Evolutionary conservation across 1,140 invertebrate genomes (phyloP), one percentile per base, ranked within the genome.

Genomic region (Lethrus apterus): DNA sequence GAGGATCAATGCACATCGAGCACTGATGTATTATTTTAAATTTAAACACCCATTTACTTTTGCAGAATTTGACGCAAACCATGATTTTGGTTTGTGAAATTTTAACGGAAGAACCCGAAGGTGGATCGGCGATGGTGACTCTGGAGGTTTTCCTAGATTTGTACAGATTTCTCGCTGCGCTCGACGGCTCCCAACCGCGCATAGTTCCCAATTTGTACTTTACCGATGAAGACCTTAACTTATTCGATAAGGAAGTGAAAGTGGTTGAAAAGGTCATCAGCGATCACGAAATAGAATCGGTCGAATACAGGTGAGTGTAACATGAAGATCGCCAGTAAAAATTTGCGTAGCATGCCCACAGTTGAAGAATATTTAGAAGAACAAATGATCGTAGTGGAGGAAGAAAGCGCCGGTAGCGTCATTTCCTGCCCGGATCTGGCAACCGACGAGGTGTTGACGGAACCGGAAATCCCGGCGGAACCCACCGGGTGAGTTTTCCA

Each of bases 41-140:
- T n/a, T n/a, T n/a, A n/a, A n/a, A n/a, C n/a, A n/a, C n/a, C n/a
- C 29, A 0, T 30, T 21, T 52, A 42, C 47, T 51, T 35, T 68
- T 60, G 10, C 55, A 89, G 84, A 81, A 75, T 57, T 70, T 90
- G 17, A 79, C 78, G 4, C 76, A 82, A 60, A 85, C 86, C 14
- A 86, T 91, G 84, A 80, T 83, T 41, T 72, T 81, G 19, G 69
- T 90, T 30, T 91, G 87, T 65, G 85, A 90, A 66, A 71, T 87
- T 21, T 65, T 89, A 46, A 89, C 87, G 13, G 75, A 81, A 48
- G 86, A 91, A 61, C 82, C 86, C 1, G 84, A 88, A 54, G 88
- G 87, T 26, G 86, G 83, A 2, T 80, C 80, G 3, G 77, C 84
- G 1, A 77, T 79, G 52, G 84, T 92, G 41, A 74, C 79, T 0